Evolutionary conservation across 1,140 invertebrate species (phyloP).

Genomic region (Ruditapes philippinarum): DNA sequence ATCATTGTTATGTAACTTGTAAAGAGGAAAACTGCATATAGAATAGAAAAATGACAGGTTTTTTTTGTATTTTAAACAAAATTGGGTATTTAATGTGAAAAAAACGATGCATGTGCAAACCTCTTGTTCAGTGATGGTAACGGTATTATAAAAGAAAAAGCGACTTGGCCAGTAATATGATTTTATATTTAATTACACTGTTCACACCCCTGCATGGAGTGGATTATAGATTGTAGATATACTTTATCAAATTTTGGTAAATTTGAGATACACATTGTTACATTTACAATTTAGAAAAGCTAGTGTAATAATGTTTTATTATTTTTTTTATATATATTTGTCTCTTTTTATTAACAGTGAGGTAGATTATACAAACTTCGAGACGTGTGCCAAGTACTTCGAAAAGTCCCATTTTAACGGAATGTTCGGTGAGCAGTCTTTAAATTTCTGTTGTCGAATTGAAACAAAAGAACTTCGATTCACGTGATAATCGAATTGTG

Average conservation of each 20-base stretch:
- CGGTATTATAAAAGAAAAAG: too few relatives aligned
- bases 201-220: too few relatives aligned
- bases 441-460: neutral
- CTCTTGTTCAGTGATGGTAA: too few relatives aligned
- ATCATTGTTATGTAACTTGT: neutral
- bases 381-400: neutral
- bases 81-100: neutral
- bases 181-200: too few relatives aligned
- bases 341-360: neutral
- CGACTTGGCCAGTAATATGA: too few relatives aligned
- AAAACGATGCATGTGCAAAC: neutral
- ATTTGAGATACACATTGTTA: neutral
- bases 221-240: neutral
- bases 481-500: too few relatives aligned
- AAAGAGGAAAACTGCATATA: neutral
- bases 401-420: slow-evolving; percentile 30
- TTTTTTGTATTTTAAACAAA: neutral
- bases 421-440: slow-evolving; percentile 17
- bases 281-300: neutral
- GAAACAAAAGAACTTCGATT: too few relatives aligned
- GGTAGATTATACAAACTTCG: neutral
- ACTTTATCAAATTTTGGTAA: neutral
- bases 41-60: neutral
- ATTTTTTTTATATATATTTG: neutral
- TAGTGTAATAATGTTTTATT: neutral